A percentile compares a stretch with the other conserved stretches of the same genome.
phyloP scores from a whole-genome alignment of 2,113 vertebrate species.

The Phycodurus eques region DNA sequence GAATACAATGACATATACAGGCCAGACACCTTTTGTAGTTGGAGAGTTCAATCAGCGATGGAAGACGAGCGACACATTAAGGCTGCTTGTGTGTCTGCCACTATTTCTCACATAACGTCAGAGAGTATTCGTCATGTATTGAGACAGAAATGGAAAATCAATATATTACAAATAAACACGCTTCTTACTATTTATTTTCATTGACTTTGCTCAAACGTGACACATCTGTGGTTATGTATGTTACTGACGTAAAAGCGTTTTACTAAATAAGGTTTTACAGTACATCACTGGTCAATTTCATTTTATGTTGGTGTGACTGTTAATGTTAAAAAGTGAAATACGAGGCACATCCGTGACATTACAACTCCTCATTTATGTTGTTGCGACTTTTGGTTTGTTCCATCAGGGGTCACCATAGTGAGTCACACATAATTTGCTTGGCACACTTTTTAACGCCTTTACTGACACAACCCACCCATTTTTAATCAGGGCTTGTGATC shows the following conservation, averaged over 20 bases:
- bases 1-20: conserved; percentile 48
- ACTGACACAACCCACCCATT: too few species aligned
- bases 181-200: not conserved
- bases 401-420: too few species aligned
- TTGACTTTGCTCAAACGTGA: conserved; percentile 12
- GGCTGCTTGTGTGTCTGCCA: conserved; percentile 24
- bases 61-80: conserved; percentile 40
- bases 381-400: not conserved
- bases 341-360: not conserved
- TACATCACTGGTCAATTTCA: too few species aligned
- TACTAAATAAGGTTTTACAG: not conserved
- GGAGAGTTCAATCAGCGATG: conserved; percentile 36
- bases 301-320: not conserved
- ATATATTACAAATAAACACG: conserved; percentile 15
- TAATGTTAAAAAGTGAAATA: not conserved
- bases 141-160: conserved; percentile 30
- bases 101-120: conserved; percentile 6
- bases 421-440: too few species aligned
- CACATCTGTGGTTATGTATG: conserved; percentile 8
- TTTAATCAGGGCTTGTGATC: too few species aligned
- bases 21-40: conserved; percentile 31
- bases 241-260: conserved; percentile 18
- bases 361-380: not conserved
- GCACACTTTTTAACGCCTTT: too few species aligned
- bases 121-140: conserved; percentile 11